phyloP scores from a whole-genome alignment of 2,888 invertebrate species.

The Pollenia griseotomentosa region DNA sequence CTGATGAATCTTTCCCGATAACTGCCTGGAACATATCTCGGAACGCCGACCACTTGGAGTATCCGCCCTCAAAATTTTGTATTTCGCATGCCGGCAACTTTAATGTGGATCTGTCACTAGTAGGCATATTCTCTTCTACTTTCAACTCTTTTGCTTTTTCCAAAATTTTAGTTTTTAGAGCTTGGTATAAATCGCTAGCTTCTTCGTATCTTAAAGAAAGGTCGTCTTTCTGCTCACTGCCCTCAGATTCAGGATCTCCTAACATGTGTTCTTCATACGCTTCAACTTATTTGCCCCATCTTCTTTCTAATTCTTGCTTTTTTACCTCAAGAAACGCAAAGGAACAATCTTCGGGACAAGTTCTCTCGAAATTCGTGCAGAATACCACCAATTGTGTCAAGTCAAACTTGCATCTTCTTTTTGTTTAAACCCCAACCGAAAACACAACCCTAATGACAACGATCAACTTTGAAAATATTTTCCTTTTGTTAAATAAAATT shows the following conservation, averaged over 20 bases:
- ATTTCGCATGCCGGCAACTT: conserved; percentile 15
- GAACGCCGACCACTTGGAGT: conserved; percentile 13
- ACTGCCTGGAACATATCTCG: conserved; percentile 18
- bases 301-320: conserved; percentile 3
- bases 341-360: background rate
- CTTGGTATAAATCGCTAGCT: background rate
- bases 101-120: background rate
- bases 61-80: conserved; percentile 4
- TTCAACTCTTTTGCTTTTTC: background rate
- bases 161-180: background rate
- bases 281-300: background rate
- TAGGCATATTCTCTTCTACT: background rate
- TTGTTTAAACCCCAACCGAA: background rate
- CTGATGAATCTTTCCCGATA: conserved; percentile 2
- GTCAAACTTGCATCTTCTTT: conserved; percentile 3
- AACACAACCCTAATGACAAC: background rate
- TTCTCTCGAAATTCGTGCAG: conserved; percentile 3
- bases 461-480: background rate
- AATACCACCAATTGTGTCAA: background rate
- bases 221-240: background rate
- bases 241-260: background rate
- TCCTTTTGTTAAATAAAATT: background rate
- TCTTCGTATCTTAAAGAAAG: background rate
- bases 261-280: conserved; percentile 7
- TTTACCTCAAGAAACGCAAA: background rate